phyloP scores from a whole-genome alignment of 2,888 invertebrate species.

The Bedellia somnulentella region DNA sequence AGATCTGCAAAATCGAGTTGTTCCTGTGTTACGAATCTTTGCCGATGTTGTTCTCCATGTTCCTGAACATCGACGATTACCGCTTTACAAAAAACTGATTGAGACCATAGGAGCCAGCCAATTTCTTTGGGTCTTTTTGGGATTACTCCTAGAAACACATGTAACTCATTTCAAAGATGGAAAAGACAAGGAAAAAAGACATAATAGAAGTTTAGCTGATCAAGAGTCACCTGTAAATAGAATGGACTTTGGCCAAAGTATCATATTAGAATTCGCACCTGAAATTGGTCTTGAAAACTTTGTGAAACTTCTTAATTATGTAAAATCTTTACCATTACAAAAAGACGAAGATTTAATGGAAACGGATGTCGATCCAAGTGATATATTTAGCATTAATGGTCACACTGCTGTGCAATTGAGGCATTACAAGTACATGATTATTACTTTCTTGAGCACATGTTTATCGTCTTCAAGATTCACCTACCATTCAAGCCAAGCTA shows the following conservation, averaged over 20 bases:
- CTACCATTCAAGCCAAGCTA: constrained; percentile 61
- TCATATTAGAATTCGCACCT: constrained; percentile 69
- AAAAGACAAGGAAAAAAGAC: constrained; percentile 31
- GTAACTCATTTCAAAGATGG: constrained; percentile 59
- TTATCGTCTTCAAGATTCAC: constrained; percentile 71
- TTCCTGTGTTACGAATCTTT: constrained; percentile 82
- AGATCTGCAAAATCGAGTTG: constrained; percentile 45
- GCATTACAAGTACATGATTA: constrained; percentile 80
- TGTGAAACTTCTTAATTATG: constrained; percentile 66
- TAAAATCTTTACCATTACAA: constrained; percentile 68
- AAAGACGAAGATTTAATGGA: constrained; percentile 53
- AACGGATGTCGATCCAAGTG: constrained; percentile 32
- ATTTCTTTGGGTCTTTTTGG: constrained; percentile 72
- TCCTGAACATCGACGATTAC: constrained; percentile 86
- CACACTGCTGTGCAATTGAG: constrained; percentile 75
- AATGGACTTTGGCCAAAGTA: constrained; percentile 67
- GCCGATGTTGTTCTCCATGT: constrained; percentile 89
- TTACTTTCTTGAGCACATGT: constrained; percentile 73
- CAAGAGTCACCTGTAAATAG: constrained; percentile 56
- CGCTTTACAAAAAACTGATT: constrained; percentile 79
- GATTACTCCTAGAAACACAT: constrained; percentile 72
- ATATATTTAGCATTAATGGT: constrained; percentile 65
- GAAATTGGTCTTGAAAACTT: constrained; percentile 65
- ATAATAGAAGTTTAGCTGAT: constrained; percentile 26
- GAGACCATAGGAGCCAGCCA: constrained; percentile 67